Percentiles rank a stretch among this genome's conserved stretches.
Evolutionary conservation across 1,140 invertebrate species (phyloP).

Genomic region (Macrocentrus cingulum): DNA sequence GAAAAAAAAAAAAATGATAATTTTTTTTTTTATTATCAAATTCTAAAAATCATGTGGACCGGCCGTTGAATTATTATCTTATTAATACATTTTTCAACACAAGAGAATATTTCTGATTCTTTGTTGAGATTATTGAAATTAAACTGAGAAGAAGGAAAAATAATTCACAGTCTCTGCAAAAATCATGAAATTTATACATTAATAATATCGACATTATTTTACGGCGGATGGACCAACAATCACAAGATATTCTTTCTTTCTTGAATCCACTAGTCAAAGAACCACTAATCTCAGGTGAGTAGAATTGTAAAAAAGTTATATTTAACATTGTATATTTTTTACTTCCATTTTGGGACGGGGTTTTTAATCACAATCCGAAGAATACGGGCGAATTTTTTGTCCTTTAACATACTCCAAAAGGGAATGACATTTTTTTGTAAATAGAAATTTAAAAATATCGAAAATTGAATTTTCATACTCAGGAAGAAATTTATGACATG

Average conservation of each 20-base stretch:
- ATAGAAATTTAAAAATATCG: no score
- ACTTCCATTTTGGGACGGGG: slow-evolving; percentile 2
- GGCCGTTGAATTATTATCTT: no score
- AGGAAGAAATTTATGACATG: no score
- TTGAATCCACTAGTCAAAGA: slow-evolving; percentile 54
- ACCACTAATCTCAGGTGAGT: slow-evolving; percentile 51
- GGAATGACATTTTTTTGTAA: no score
- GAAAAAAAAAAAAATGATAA: no score
- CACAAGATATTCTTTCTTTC: slow-evolving; percentile 55
- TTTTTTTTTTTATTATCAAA: no score
- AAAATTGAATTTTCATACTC: no score
- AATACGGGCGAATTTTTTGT: slow-evolving; percentile 24
- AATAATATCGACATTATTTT: slow-evolving; percentile 46
- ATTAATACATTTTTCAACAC: no score
- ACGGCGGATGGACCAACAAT: slow-evolving; percentile 53
- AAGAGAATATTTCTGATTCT: neutral
- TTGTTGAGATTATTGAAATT: slow-evolving; percentile 2
- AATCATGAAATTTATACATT: slow-evolving; percentile 41
- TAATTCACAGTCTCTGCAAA: slow-evolving; percentile 24
- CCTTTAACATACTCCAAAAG: neutral
- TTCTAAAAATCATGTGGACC: no score
- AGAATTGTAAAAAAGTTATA: slow-evolving; percentile 51
- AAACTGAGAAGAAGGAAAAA: slow-evolving; percentile 8
- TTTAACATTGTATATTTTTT: slow-evolving; percentile 38
- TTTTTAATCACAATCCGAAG: slow-evolving; percentile 13